These are phyloP conservation scores for Andrena fulva DNA, from an alignment of 2,888 invertebrate genomes.

Conservation along the genomic window DNA sequence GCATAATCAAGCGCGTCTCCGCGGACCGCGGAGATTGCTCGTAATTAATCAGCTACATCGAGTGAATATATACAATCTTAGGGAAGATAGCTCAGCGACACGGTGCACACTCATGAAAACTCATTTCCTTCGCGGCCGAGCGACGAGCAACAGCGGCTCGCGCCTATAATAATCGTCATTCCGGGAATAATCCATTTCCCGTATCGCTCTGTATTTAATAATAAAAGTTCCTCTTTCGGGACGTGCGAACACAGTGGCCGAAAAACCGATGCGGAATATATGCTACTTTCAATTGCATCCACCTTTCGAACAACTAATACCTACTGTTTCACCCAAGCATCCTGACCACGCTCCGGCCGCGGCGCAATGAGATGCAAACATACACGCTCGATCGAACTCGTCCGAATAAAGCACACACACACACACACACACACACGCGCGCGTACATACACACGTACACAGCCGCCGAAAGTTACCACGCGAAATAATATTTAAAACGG, in stretches of 20 bases:
- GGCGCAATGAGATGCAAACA: constrained; percentile 34
- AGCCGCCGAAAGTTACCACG: background rate
- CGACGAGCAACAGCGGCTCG: constrained; percentile 56
- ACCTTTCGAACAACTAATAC: constrained; percentile 1
- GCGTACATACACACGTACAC: background rate
- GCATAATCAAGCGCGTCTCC: constrained; percentile 45
- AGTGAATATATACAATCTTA: constrained; percentile 42
- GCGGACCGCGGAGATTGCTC: constrained; percentile 34
- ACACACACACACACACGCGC: no score
- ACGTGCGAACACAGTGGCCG: constrained; percentile 33
- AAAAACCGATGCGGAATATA: constrained; percentile 9
- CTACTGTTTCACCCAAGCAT: constrained; percentile 6
- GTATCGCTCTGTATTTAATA: constrained; percentile 30
- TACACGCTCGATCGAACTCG: constrained; percentile 11
- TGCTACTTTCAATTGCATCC: constrained; percentile 39
- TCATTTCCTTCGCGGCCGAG: constrained; percentile 51
- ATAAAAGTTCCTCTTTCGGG: background rate
- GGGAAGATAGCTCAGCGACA: constrained; percentile 37
- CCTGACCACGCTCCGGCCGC: constrained; percentile 31
- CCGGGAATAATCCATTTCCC: constrained; percentile 41
- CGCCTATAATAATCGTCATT: constrained; percentile 36
- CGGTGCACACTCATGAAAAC: constrained; percentile 50
- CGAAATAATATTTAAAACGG: constrained; percentile 15
- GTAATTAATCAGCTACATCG: constrained; percentile 51
- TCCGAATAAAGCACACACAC: background rate